Evolutionary conservation across 2,797 vertebrate species (phyloP).

Genomic region (Rhynchotus rufescens): DNA sequence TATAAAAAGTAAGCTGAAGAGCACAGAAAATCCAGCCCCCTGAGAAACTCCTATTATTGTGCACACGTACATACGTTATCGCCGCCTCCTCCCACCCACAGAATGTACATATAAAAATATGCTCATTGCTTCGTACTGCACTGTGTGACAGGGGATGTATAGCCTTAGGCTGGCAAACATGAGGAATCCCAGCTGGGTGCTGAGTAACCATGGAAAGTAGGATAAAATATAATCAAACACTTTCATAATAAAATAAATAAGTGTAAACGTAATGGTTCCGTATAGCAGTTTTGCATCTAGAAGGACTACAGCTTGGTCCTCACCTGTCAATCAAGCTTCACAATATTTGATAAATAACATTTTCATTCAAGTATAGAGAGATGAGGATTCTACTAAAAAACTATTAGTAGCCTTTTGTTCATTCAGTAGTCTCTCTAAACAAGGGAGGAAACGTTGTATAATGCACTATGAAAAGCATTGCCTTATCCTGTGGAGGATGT

Average conservation of each 20-base stretch:
- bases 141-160: neutral
- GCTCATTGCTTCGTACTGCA: neutral
- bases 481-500: slow-evolving; percentile 2
- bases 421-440: slow-evolving; percentile 5
- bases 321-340: neutral
- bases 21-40: neutral
- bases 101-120: neutral
- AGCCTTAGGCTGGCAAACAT: slow-evolving; percentile 23
- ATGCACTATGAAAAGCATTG: slow-evolving; percentile 19
- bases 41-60: neutral
- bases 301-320: neutral
- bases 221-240: slow-evolving; percentile 18
- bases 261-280: neutral
- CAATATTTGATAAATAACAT: neutral
- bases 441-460: neutral
- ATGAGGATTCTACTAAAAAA: slow-evolving; percentile 13
- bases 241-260: slow-evolving; percentile 26
- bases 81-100: neutral
- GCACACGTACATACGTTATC: neutral
- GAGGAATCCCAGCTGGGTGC: slow-evolving; percentile 15
- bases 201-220: neutral
- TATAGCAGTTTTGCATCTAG: neutral
- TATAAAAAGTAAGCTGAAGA: neutral
- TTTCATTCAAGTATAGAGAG: neutral
- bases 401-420: neutral